A percentile compares a stretch with the other conserved stretches of the same genome.
These are phyloP conservation scores for Scaptomyza reducta DNA, from an alignment of 2,888 invertebrate genomes.

Conservation along the genomic window DNA sequence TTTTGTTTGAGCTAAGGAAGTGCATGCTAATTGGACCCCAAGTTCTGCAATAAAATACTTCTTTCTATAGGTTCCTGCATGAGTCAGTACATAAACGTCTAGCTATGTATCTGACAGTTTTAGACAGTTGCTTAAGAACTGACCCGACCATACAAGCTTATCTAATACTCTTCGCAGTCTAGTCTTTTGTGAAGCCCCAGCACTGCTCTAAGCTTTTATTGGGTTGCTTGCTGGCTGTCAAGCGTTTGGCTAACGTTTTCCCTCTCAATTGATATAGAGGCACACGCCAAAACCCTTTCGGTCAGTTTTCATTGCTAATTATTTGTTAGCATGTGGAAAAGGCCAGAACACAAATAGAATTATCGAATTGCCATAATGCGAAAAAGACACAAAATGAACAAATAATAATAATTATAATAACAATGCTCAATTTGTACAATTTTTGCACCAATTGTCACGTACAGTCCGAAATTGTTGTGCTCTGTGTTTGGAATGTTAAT, in stretches of 20 bases:
- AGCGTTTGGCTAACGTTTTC: constrained; percentile 18
- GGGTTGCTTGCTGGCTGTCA: constrained; percentile 4
- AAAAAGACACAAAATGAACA: constrained; percentile 10
- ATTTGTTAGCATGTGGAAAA: constrained; percentile 69
- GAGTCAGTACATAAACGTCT: neutral
- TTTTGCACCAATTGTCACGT: constrained; percentile 43
- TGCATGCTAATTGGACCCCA: constrained; percentile 42
- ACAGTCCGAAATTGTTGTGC: constrained; percentile 13
- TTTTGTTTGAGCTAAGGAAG: constrained; percentile 57
- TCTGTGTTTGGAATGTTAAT: constrained; percentile 37
- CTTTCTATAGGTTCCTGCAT: constrained; percentile 10
- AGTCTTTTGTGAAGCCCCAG: constrained; percentile 33
- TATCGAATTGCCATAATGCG: constrained; percentile 58
- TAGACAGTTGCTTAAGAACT: neutral
- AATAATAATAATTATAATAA: constrained; percentile 18
- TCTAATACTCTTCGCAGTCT: neutral
- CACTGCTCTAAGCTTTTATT: constrained; percentile 34
- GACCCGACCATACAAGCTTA: constrained; percentile 11
- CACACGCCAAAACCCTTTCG: constrained; percentile 25
- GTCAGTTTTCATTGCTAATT: constrained; percentile 50
- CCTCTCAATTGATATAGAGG: constrained; percentile 13
- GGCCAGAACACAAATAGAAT: constrained; percentile 44
- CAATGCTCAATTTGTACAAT: constrained; percentile 26
- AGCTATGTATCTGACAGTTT: constrained; percentile 22
- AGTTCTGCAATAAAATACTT: constrained; percentile 23